phyloP scores from a whole-genome alignment of 2,888 invertebrate species.

The Hypselothyrea guttata region DNA sequence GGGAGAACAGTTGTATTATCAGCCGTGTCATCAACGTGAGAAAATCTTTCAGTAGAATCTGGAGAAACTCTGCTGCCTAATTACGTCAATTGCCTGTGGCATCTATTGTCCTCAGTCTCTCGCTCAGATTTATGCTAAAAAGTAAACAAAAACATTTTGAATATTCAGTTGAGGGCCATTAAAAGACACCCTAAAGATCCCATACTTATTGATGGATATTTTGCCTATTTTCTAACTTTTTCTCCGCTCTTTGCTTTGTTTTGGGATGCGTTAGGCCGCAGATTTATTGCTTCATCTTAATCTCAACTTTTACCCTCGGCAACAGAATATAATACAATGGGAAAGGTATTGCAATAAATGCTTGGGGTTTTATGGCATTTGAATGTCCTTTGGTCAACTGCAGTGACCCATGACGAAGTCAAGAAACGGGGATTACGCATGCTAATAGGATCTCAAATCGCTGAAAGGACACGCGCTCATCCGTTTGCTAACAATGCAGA shows the following conservation, averaged over 20 bases:
- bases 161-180: constrained; percentile 24
- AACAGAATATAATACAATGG: background rate
- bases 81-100: constrained; percentile 42
- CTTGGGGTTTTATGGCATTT: constrained; percentile 24
- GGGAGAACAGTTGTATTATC: background rate
- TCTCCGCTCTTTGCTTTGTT: constrained; percentile 45
- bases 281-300: constrained; percentile 65
- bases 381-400: too few relatives aligned
- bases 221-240: constrained; percentile 52
- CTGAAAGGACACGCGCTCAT: constrained; percentile 37
- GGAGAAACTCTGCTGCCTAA: constrained; percentile 27
- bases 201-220: constrained; percentile 18
- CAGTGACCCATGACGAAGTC: constrained; percentile 35
- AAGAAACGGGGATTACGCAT: constrained; percentile 20
- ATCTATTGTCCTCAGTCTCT: constrained; percentile 18
- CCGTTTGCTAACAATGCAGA: constrained; percentile 2
- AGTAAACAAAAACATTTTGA: constrained; percentile 36
- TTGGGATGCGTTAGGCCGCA: constrained; percentile 61
- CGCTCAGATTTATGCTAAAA: constrained; percentile 40
- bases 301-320: constrained; percentile 23
- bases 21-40: constrained; percentile 23
- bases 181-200: constrained; percentile 25
- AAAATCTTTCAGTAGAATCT: constrained; percentile 17
- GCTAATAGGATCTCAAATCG: constrained; percentile 56
- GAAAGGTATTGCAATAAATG: constrained; percentile 44